Conservation (phyloP, 2,888 invertebrate species). For the Frankliniella intonsa region DNA sequence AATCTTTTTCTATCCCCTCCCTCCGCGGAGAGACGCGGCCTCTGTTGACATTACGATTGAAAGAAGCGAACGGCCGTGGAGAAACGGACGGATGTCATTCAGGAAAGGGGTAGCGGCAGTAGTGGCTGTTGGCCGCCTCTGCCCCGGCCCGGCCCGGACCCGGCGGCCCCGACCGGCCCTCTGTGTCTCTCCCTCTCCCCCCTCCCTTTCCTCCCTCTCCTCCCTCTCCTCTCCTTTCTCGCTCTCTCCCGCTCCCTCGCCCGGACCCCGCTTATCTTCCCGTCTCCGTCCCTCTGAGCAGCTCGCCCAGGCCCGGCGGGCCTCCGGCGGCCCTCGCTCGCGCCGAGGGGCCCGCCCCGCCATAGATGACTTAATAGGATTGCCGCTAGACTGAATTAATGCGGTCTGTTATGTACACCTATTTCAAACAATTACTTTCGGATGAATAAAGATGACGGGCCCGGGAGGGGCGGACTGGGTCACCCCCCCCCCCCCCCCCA, state of each 20-base stretch:
- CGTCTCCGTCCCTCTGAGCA: too few relatives aligned
- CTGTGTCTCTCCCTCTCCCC: not conserved
- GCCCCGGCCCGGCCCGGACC: not conserved
- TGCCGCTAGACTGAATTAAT: not conserved
- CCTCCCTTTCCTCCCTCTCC: not conserved
- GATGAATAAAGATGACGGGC: slow-evolving; percentile 1
- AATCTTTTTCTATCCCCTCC: too few relatives aligned
- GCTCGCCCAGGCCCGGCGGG: not conserved
- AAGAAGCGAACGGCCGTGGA: too few relatives aligned
- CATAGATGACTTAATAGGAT: not conserved
- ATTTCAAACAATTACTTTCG: slow-evolving; percentile 1
- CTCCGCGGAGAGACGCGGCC: too few relatives aligned
- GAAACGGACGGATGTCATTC: not conserved
- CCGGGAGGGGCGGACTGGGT: not conserved
- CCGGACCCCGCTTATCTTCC: too few relatives aligned
- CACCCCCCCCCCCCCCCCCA: too few relatives aligned
- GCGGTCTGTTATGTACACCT: not conserved
- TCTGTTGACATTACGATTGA: not conserved
- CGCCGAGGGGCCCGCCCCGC: not conserved
- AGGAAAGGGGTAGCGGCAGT: too few relatives aligned
- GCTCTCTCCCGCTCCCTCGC: too few relatives aligned
- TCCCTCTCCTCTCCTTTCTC: too few relatives aligned
- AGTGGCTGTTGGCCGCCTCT: not conserved
- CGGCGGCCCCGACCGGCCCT: not conserved
- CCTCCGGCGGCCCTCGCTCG: not conserved